These are phyloP conservation scores for Sebastes matsubarae DNA, from an alignment of 2,797 vertebrate genomes.

Conservation along the genomic window DNA sequence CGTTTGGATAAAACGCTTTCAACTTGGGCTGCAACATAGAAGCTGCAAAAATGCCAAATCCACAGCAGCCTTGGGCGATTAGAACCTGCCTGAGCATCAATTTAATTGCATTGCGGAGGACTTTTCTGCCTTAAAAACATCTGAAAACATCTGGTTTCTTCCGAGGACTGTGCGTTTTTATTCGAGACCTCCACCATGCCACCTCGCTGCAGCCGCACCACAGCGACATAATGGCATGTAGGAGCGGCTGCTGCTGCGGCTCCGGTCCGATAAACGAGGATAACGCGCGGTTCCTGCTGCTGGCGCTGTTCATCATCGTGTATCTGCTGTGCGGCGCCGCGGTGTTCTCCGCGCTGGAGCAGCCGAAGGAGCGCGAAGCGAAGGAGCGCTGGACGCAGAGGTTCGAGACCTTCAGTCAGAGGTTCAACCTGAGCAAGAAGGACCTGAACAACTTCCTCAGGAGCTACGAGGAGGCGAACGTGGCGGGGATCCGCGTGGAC, in stretches of 20 bases:
- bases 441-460: constrained; percentile 88
- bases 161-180: constrained; percentile 18
- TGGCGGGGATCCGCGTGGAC: constrained; percentile 91
- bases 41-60: constrained; percentile 4
- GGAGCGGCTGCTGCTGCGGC: constrained; percentile 83
- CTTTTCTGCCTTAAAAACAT: neutral
- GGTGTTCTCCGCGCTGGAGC: constrained; percentile 94
- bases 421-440: constrained; percentile 87
- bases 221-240: constrained; percentile 85
- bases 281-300: constrained; percentile 90
- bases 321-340: constrained; percentile 93
- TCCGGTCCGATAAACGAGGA: constrained; percentile 88
- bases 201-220: constrained; percentile 41
- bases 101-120: constrained; percentile 5
- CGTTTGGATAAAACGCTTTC: neutral
- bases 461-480: constrained; percentile 90
- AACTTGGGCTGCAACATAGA: neutral
- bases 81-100: neutral
- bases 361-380: constrained; percentile 88
- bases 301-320: constrained; percentile 88
- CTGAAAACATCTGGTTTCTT: neutral
- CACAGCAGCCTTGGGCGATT: neutral
- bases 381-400: constrained; percentile 89
- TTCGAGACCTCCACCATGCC: constrained; percentile 58
- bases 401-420: constrained; percentile 88